Evolutionary conservation across 92 coral and sea anemone species (phyloP), one percentile per base, ranked within the genome.

Genomic region (Zoanthus sansibaricus): DNA sequence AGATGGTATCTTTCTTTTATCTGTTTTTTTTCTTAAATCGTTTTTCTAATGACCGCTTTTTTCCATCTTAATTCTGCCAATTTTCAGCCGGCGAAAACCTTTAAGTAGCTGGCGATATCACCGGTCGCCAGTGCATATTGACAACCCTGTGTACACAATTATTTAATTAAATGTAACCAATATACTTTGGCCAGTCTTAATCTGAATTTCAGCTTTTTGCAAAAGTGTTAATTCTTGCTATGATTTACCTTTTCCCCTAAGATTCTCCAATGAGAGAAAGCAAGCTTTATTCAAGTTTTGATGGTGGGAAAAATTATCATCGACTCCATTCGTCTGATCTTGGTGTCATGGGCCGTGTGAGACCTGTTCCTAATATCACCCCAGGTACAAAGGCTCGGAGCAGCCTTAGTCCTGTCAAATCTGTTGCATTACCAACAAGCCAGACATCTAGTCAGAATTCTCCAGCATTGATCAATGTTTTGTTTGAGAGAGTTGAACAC

Each of bases 401-500:
- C 62, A 80, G 75, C 49, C 17, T 86, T 18, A 92, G 91, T 42
- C 92, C 98, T 15, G 70, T 86, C 58, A 92, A 86, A 64, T 83
- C 91, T 0, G 86, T 88, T 71, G 91, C 91, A 32, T 51, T 86
- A 62, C 70, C 89, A 76, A 87, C 85, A 14, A 86, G 52, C 80
- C 89, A 72, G 44, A 47, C 77, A 48, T 71, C 95, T 20, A 88
- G 93, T 74, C 91, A 91, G 83, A 88, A 76, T 20, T 94, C 98
- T 20, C 94, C 96, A 1, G 95, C 98, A 18, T 85, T 96, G 42
- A 90, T 96, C n/a, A 93, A 93, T 90, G 92, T 92, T 21, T 88
- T 96, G 84, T 91, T 90, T 91, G 98, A 96, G 45, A 94, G 94
- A 82, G 84, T 96, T 42, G 96, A 96, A 88, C 94, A 91, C 33